These are phyloP conservation scores for Leptocoma aspasia DNA, from an alignment of 2,113 vertebrate genomes.

Conservation along the genomic window DNA sequence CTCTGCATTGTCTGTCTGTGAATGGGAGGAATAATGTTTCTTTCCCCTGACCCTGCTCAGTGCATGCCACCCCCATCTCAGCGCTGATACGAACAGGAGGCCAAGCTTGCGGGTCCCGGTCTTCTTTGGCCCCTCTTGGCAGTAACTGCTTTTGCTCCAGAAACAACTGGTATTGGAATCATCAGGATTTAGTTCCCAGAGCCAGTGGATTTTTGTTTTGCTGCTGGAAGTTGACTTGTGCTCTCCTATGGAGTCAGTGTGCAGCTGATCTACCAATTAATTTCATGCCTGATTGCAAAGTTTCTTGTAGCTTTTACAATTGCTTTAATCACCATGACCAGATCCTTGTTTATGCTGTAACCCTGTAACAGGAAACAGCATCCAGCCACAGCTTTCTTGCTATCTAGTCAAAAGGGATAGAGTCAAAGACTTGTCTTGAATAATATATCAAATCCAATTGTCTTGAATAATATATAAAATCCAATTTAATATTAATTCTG, in stretches of 20 bases:
- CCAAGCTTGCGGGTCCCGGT: fast-evolving
- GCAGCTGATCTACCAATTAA: not conserved
- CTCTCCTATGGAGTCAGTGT: not conserved
- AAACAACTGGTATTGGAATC: not conserved
- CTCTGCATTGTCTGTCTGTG: not conserved
- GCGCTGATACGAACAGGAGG: fast-evolving
- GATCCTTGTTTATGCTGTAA: not conserved
- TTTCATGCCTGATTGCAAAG: not conserved
- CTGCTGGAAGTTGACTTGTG: not conserved
- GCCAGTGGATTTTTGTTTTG: not conserved
- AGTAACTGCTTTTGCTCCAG: not conserved
- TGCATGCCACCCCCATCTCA: not conserved
- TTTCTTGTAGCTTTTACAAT: not conserved
- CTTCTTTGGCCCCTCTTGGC: not conserved
- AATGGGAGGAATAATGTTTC: not conserved
- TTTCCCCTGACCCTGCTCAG: not conserved
- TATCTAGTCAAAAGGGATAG: not conserved
- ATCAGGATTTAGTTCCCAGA: not conserved
- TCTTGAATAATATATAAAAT: conserved; percentile 5
- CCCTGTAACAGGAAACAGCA: not conserved
- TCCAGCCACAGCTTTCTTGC: not conserved
- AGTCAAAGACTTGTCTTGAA: not conserved
- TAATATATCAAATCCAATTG: no score
- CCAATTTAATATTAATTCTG: not conserved
- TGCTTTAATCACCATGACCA: not conserved